Base-by-base conservation (phyloP, 2,113 vertebrate genomes). In the Chaenocephalus aceratus region DNA sequence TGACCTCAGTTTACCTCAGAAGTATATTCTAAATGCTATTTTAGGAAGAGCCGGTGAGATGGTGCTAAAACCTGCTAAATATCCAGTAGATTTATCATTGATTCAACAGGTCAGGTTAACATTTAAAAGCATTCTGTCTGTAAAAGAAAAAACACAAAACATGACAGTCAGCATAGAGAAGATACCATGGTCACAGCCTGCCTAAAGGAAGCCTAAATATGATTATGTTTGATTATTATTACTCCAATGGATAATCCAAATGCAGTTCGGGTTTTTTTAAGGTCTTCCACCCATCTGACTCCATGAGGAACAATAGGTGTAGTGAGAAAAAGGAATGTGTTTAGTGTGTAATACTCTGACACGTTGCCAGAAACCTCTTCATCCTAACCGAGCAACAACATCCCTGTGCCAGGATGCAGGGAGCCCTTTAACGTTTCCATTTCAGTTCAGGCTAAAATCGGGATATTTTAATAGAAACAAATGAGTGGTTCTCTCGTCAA, bases 61-160 rank as follows among this genome's bases (percentile, higher is more conserved):
- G 12, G 12, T 21, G 8, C 16, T 71, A 13, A 81, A 78, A 68
- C 12, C 14, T 1, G 30, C 6, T 64, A 48, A 21, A 49, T 2
- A 46, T 75, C 41, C 45, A 77, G 58, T 0, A 41, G 41, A 70
- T 45, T 60, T 30, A 78, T 10, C 49, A 36, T 67, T 9, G 41
- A 77, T 59, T 83, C 88, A 93, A 91, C 88, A 91, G 83, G 85
- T 91, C 72, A 80, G 51, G 5, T 41, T 7, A 7, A 41, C 48
- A 72, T n/a, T 41, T 72, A 72, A 54, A 34, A n/a, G 52, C 41
- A 75, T 83, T 78, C 68, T 82, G 67, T 59, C 49, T 67, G 48
- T 23, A 34, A 52, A 45, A 26, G 62, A 61, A 8, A 63, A 30
- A 75, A 48, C 59, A 64, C 3, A 49, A 52, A 81, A 14, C 14